Base-by-base conservation (phyloP, 2,113 vertebrate genomes). In the Pholis gunnellus region DNA sequence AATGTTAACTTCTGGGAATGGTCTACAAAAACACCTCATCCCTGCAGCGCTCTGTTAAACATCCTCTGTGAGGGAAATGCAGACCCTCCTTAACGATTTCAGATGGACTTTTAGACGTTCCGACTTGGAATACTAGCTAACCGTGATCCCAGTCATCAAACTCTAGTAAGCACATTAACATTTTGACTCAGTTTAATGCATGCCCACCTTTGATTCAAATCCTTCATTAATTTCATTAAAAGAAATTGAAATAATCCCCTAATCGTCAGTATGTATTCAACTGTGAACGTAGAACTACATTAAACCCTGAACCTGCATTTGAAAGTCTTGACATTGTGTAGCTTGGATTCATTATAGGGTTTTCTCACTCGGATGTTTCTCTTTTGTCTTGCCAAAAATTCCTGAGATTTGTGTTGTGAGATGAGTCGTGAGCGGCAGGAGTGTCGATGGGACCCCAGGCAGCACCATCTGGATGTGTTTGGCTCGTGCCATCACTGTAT, bases 381-480 rank as follows among this genome's bases (percentile, higher is more conserved):
- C 44, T 86, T 71, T 90, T 81, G 82, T 92, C 54, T 68, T 52
- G 50, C 20, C 20, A 9, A 22, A 22, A 52, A 22, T 9, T 52
- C 20, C 50, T 56, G 22, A 56, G 52, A 56, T 11, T 56, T 56
- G n/a, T 56, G 22, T 56, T 25, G 52, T 56, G 52, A 56, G 18
- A 57, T 60, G 65, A 48, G 71, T 64, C 14, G 6, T 67, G 76
- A 70, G 34, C 72, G 69, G 57, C 72, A 72, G 29, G 66, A 57
- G 70, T 20, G 60, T 56, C 52, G 66, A 74, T 20, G 61, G 61
- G 14, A 68, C 77, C 52, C 20, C 76, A 80, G 75, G 78, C 54
- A 18, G 68, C 40, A 72, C 68, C 86, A 91, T 91, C 84, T 90
- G 90, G 85, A 82, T 73, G 48, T 66, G 75, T 83, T 88, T 88